A percentile compares a stretch with the other conserved stretches of the same genome.
Evolutionary conservation across 2,888 invertebrate genomes (phyloP).

Genomic region (Cyrtodaria siliqua): DNA sequence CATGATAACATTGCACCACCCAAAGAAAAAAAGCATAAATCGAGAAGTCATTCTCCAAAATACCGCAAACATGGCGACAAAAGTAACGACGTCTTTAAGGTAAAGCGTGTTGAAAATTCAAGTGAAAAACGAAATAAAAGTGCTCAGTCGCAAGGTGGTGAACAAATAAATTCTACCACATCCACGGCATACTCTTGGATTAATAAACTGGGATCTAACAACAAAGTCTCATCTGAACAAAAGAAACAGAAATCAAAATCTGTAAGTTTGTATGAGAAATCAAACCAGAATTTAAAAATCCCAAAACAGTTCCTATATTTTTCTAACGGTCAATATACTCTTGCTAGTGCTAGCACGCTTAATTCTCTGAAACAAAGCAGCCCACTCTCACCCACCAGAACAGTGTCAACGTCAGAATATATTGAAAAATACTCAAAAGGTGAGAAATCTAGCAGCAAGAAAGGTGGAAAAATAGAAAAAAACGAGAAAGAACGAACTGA

Average conservation of each 20-base stretch:
- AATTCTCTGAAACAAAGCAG: slow-evolving; percentile 58
- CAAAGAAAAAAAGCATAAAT: slow-evolving; percentile 59
- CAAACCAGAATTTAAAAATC: slow-evolving; percentile 47
- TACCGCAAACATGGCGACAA: slow-evolving; percentile 42
- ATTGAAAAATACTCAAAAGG: slow-evolving; percentile 34
- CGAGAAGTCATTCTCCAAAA: slow-evolving; percentile 61
- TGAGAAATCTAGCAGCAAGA: slow-evolving; percentile 17
- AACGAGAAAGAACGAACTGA: slow-evolving; percentile 4
- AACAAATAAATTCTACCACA: slow-evolving; percentile 8
- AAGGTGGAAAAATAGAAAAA: slow-evolving; percentile 7
- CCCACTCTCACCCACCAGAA: slow-evolving; percentile 57
- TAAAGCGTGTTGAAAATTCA: slow-evolving; percentile 8
- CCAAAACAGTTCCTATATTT: slow-evolving; percentile 60
- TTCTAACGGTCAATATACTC: slow-evolving; percentile 61
- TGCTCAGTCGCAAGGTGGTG: background rate
- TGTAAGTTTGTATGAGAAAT: slow-evolving; percentile 1
- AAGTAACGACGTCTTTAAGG: slow-evolving; percentile 17
- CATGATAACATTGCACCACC: slow-evolving; percentile 30
- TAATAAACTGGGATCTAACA: slow-evolving; percentile 35
- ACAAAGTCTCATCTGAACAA: slow-evolving; percentile 15
- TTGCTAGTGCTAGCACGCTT: slow-evolving; percentile 50
- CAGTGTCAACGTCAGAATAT: slow-evolving; percentile 50
- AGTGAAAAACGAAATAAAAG: slow-evolving; percentile 12
- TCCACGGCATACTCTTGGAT: slow-evolving; percentile 46
- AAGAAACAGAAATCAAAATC: slow-evolving; percentile 45